Conservation (phyloP, 2,113 vertebrate species). For the Vidua chalybeata region DNA sequence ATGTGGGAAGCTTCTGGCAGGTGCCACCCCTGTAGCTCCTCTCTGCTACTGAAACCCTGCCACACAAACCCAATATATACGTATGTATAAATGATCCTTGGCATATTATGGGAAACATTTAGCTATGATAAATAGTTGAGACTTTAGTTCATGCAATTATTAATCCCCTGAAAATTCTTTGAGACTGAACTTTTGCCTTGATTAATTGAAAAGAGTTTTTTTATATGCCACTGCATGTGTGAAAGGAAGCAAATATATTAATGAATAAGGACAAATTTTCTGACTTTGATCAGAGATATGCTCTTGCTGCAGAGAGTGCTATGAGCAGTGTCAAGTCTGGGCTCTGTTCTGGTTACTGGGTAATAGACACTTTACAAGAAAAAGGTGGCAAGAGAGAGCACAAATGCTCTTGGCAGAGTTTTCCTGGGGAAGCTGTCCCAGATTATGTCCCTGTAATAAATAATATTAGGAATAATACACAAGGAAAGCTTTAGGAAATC, state of each 20-base stretch:
- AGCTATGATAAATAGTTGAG: background rate
- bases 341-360: background rate
- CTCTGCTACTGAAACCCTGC: accelerated
- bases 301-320: accelerated
- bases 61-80: background rate
- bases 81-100: background rate
- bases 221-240: background rate
- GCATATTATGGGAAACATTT: background rate
- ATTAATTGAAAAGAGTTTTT: background rate
- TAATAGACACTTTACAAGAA: background rate
- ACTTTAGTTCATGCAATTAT: background rate
- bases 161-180: background rate
- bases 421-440: accelerated
- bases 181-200: background rate
- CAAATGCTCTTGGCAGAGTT: background rate
- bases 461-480: background rate
- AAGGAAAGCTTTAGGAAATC: background rate
- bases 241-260: background rate
- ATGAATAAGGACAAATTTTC: background rate
- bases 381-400: background rate
- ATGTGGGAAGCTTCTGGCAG: background rate
- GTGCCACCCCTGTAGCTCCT: background rate
- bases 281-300: accelerated
- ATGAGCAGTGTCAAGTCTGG: accelerated
- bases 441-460: background rate